Percentiles rank a stretch among this genome's conserved stretches.
Conservation (phyloP, 2,888 invertebrate genomes). For the Lasiommata megera region DNA sequence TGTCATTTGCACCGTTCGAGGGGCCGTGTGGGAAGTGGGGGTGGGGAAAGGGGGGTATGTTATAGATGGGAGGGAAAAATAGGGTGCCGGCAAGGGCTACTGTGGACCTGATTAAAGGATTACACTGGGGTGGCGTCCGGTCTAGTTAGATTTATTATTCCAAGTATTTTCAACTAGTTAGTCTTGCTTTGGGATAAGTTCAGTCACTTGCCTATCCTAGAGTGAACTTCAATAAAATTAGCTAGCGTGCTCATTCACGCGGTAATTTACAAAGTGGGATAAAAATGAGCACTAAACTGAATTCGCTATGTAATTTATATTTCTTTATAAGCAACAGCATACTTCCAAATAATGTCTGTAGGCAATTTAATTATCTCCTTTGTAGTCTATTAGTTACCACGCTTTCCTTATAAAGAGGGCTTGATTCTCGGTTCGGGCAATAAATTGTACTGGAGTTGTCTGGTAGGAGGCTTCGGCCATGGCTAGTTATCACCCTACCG, state of each 20-base stretch:
- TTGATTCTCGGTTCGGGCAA: too few species aligned
- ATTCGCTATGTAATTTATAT: too few species aligned
- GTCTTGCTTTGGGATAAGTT: slow-evolving; percentile 46
- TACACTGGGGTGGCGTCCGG: slow-evolving; percentile 74
- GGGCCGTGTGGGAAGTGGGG: slow-evolving; percentile 51
- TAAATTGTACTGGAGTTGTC: too few species aligned
- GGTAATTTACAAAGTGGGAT: neutral
- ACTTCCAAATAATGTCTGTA: neutral
- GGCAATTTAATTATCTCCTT: neutral
- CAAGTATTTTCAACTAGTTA: slow-evolving; percentile 76
- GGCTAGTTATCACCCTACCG: too few species aligned
- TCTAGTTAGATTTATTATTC: slow-evolving; percentile 80
- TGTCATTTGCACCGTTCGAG: slow-evolving; percentile 81
- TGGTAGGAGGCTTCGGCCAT: too few species aligned
- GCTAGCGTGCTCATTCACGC: neutral
- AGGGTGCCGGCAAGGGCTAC: slow-evolving; percentile 77
- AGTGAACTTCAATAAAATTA: neutral
- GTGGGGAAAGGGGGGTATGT: slow-evolving; percentile 45
- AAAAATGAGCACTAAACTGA: too few species aligned
- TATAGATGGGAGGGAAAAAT: slow-evolving; percentile 69
- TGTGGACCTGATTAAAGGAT: slow-evolving; percentile 80
- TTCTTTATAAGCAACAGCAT: neutral
- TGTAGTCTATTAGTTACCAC: too few species aligned
- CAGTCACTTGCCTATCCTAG: slow-evolving; percentile 4
- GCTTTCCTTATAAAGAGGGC: too few species aligned